Evolutionary conservation across 2,797 vertebrate species (phyloP), one percentile per base, ranked within the genome.

Genomic region (Cossypha caffra): DNA sequence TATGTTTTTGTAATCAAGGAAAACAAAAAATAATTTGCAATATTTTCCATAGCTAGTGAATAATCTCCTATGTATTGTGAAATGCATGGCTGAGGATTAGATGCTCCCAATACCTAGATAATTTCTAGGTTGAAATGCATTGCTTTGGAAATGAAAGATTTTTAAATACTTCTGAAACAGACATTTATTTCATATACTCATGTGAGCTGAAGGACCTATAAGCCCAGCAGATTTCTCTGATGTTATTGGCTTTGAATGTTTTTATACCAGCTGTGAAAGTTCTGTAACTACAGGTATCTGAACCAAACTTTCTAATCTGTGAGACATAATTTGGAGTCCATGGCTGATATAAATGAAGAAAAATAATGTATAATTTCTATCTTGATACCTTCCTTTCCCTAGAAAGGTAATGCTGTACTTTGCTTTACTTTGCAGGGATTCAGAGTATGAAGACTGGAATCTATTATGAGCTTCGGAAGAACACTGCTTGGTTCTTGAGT

Each of bases 1-100:
- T 96, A 48, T 88, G 25, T 76, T 86, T 95, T 40, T 74, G 18
- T 77, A 51, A 76, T 69, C 26, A 84, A 93, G 38, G 94, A 33
- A 88, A 90, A 75, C 67, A 80, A 86, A 93, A 69, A 86, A 43
- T 45, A 79, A 66, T 84, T 85, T 47, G 63, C 26, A 52, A 23
- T n/a, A 45, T 73, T 48, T 42, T 68, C 48, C 48, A n/a, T 51
- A 86, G 25, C 37, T 91, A 16, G 75, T 61, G 48, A 64, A 58
- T 76, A 96, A 75, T 94, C 77, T 94, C 16, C 33, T 72, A 8
- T 40, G 18, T 94, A 73, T 62, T 61, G 57, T 74, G 83, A 91
- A 95, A 89, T 89, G 63, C 85, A 23, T 81, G n/a, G 17, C 40
- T 93, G 82, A 93, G 88, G 64, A 84, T 85, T 91, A 95, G 62